phyloP scores from a whole-genome alignment of 2,113 vertebrate species.

The Oophaga pumilio region DNA sequence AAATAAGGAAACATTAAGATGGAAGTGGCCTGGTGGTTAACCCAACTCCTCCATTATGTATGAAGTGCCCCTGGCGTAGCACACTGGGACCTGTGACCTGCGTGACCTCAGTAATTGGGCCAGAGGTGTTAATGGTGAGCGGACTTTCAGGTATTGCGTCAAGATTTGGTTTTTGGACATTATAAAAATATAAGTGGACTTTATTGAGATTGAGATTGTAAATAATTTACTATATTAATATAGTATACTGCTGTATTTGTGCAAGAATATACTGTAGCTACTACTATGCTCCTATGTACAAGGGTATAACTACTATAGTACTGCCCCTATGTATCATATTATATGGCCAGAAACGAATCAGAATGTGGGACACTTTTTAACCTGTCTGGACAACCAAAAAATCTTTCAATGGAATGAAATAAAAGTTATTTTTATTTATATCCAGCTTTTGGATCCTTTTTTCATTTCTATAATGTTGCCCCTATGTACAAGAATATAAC shows the following conservation, averaged over 20 bases:
- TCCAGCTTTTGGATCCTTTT: too few relatives aligned
- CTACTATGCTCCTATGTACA: not conserved
- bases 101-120: not conserved
- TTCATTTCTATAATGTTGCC: too few relatives aligned
- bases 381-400: too few relatives aligned
- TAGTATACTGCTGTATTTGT: not conserved
- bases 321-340: too few relatives aligned
- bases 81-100: slow-evolving; percentile 12
- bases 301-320: too few relatives aligned
- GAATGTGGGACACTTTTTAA: too few relatives aligned
- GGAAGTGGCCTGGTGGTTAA: slow-evolving; percentile 56
- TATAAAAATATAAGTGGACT: not conserved
- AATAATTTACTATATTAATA: too few relatives aligned
- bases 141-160: slow-evolving; percentile 22
- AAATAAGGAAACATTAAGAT: slow-evolving; percentile 56
- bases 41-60: slow-evolving; percentile 44
- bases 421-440: too few relatives aligned
- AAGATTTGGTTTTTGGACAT: not conserved
- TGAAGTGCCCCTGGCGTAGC: not conserved
- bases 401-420: too few relatives aligned
- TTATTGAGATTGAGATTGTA: too few relatives aligned
- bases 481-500: not conserved
- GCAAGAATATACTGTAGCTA: not conserved
- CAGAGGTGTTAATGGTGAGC: not conserved
- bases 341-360: too few relatives aligned